Conservation (phyloP, 2,888 invertebrate genomes). For the Cephus nigrinus region DNA sequence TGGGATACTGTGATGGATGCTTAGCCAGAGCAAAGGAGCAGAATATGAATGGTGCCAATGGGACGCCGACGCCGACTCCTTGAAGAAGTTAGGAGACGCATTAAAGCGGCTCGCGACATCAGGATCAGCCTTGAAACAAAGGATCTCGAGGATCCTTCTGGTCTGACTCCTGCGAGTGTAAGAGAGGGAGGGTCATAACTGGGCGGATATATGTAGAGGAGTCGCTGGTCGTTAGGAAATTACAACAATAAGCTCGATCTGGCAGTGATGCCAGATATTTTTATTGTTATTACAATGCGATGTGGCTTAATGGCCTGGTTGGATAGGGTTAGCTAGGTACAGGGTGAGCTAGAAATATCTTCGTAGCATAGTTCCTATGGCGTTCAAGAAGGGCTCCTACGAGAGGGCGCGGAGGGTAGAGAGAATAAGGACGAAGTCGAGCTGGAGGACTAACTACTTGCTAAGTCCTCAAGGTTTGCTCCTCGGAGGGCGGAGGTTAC, state of each 20-base stretch:
- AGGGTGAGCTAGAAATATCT: slow-evolving; percentile 11
- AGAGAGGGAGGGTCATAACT: not conserved
- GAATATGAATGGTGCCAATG: no score
- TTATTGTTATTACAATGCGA: slow-evolving; percentile 35
- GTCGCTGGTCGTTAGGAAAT: slow-evolving; percentile 33
- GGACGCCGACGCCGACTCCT: slow-evolving; percentile 11
- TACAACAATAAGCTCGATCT: slow-evolving; percentile 39
- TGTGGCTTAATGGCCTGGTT: slow-evolving; percentile 28
- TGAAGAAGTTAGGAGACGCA: slow-evolving; percentile 31
- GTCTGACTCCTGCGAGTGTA: slow-evolving; percentile 9
- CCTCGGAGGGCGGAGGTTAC: slow-evolving; percentile 44
- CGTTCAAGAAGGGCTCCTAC: slow-evolving; percentile 22
- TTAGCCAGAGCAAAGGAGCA: no score
- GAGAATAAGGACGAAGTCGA: slow-evolving; percentile 34
- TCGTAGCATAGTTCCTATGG: slow-evolving; percentile 24
- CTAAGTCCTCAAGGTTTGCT: slow-evolving; percentile 54
- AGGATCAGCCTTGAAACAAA: slow-evolving; percentile 29
- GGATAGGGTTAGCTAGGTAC: slow-evolving; percentile 15
- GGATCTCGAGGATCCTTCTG: slow-evolving; percentile 16
- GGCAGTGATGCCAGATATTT: slow-evolving; percentile 33
- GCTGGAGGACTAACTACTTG: slow-evolving; percentile 55
- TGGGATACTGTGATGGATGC: no score
- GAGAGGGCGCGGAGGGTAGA: slow-evolving; percentile 15
- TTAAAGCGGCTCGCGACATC: slow-evolving; percentile 28
- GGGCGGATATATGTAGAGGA: not conserved